Evolutionary conservation across 37 sponge, comb jelly and placozoan genomes (phyloP).

Genomic region (Aplysina aerophoba): DNA sequence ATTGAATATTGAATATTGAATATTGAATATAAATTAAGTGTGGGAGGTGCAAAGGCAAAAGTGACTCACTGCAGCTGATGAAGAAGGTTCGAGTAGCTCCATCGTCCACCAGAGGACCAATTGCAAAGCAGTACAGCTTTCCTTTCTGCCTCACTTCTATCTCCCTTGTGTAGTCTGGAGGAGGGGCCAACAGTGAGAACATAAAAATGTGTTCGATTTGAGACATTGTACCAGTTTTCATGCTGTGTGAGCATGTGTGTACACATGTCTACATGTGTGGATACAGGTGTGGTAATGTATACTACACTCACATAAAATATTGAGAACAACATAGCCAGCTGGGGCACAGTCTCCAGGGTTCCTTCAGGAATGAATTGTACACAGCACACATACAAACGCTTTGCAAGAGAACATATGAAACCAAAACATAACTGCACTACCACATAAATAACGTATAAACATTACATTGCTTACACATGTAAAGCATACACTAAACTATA

Average conservation of each 20-base stretch:
- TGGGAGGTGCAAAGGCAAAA: neutral
- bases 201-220: neutral
- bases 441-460: too few relatives aligned
- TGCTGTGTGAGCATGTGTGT: neutral
- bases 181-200: neutral
- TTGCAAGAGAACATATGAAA: too few relatives aligned
- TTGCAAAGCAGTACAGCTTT: conserved; percentile 83
- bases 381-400: neutral
- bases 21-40: too few relatives aligned
- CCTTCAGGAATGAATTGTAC: conserved; percentile 27
- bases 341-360: conserved; percentile 62
- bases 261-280: neutral
- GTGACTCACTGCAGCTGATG: conserved; percentile 84
- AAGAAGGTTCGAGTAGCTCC: conserved; percentile 87
- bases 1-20: too few relatives aligned
- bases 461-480: too few relatives aligned
- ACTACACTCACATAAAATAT: conserved; percentile 63
- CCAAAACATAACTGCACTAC: too few relatives aligned
- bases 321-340: conserved; percentile 76
- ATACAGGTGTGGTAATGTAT: neutral
- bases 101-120: conserved; percentile 91
- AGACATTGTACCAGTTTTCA: neutral
- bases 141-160: conserved; percentile 75
- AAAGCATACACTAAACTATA: too few relatives aligned
- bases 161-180: conserved; percentile 74